Conservation (phyloP, 1,140 invertebrate species). For the Drosophila micromelanica region DNA sequence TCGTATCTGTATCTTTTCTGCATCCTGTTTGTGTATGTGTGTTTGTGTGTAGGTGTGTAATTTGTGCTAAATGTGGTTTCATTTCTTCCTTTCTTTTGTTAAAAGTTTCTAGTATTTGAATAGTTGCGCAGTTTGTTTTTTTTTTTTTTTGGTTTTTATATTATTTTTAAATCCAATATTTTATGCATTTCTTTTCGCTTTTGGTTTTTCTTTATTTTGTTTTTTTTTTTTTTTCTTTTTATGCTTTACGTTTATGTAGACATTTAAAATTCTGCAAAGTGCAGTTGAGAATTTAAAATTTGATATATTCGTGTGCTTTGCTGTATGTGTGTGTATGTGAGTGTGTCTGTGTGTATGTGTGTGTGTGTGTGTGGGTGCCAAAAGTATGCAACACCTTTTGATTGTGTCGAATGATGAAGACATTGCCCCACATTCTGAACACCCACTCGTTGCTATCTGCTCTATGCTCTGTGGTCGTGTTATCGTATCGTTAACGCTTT, state of each 20-base stretch:
- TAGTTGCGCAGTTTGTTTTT: slow-evolving; percentile 22
- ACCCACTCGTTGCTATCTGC: slow-evolving; percentile 5
- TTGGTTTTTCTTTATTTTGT: slow-evolving; percentile 12
- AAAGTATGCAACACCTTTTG: slow-evolving; percentile 33
- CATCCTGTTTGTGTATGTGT: slow-evolving; percentile 12
- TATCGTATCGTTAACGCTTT: neutral
- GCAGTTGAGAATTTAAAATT: slow-evolving; percentile 72
- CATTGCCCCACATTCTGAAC: slow-evolving; percentile 1
- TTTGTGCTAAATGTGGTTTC: slow-evolving; percentile 26
- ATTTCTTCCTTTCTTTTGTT: slow-evolving; percentile 5
- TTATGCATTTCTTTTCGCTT: slow-evolving; percentile 38
- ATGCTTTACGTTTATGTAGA: slow-evolving; percentile 68
- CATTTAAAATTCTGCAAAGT: slow-evolving; percentile 75
- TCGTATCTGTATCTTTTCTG: slow-evolving; percentile 2
- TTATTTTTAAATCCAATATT: slow-evolving; percentile 53
- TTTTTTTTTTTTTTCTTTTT: slow-evolving; percentile 41
- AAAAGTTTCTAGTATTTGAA: slow-evolving; percentile 20
- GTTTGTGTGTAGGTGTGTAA: slow-evolving; percentile 15
- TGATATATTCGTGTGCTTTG: slow-evolving; percentile 30
- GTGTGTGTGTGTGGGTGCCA: slow-evolving; percentile 30
- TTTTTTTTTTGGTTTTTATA: slow-evolving; percentile 27
- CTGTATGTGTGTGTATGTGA: slow-evolving; percentile 21
- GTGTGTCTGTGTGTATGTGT: slow-evolving; percentile 26
- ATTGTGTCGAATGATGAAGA: neutral
- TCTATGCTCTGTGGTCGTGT: neutral